Evolutionary conservation across 2,888 invertebrate genomes (phyloP), one percentile per base, ranked within the genome.

Genomic region (Hetaerina titia): DNA sequence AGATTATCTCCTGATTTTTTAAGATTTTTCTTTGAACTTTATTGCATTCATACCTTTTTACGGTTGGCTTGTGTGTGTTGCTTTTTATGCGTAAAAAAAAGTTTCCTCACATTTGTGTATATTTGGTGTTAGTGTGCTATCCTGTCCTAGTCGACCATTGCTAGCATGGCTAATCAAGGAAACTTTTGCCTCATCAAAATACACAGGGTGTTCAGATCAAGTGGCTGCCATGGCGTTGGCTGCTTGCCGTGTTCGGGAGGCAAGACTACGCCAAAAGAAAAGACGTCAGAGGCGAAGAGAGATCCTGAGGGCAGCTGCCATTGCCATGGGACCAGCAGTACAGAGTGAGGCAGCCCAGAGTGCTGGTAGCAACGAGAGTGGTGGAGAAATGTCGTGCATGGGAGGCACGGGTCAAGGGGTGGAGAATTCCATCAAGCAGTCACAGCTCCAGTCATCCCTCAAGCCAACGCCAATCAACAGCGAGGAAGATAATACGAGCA

Each of bases 401-500:
- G 31, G 69, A 17, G 64, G 45, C 31, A 60, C 63, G 22, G 22
- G 22, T 64, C 64, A 63, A 31, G 90, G 64, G 64, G 90, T 58
- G 9, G 92, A 92, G n/a, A 69, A 56, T 57, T 8, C 69, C 9
- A 22, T 64, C 31, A 60, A 90, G 60, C 90, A 15, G 69, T 45
- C 63, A 56, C 69, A 92, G 19, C 22, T 56, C 13, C 22, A 64
- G 4, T 31, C 8, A 15, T 64, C 92, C 45, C 69, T 92, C 56
- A 92, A 92, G 56, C 69, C 64, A 56, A 92, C 92, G 15, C 92
- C 92, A 45, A 13, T 92, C 64, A 92, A 92, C n/a, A 92, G 92
- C 11, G 92, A 92, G 56, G 92, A 92, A 60, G 92, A 92, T 57
- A 92, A 92, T n/a, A 92, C 92, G 56, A 92, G 92, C n/a, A 92